Conservation (phyloP, 2,113 vertebrate species). For the Pantherophis guttatus region DNA sequence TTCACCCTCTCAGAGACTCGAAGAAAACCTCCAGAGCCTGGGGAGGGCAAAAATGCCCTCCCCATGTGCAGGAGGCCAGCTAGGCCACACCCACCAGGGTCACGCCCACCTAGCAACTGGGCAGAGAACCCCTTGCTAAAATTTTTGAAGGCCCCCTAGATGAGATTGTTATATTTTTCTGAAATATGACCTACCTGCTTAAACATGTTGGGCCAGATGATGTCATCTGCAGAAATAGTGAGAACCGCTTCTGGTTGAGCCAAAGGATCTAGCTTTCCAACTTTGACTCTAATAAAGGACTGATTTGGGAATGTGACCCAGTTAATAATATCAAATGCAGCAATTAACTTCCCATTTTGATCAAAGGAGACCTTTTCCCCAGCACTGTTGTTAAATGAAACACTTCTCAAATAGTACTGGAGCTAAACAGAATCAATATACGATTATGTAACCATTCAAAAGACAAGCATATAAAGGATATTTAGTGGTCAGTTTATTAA, state of each 20-base stretch:
- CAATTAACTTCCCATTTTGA: neutral
- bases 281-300: neutral
- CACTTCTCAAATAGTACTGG: neutral
- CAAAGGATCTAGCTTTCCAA: neutral
- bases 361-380: neutral
- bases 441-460: neutral
- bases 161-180: neutral
- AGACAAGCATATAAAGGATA: neutral
- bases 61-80: too few species aligned
- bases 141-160: neutral
- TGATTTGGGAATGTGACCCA: neutral
- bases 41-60: too few species aligned
- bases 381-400: slow-evolving; percentile 1
- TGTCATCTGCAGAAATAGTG: neutral
- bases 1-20: too few species aligned
- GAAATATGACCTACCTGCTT: neutral
- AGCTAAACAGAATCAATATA: neutral
- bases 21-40: too few species aligned
- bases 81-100: too few species aligned
- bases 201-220: neutral
- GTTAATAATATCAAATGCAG: neutral
- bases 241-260: neutral
- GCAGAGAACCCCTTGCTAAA: too few species aligned
- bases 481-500: neutral
- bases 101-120: too few species aligned